A percentile compares a stretch with the other conserved stretches of the same genome.
Evolutionary conservation across 2,888 invertebrate species (phyloP).

Genomic region (Clistopyga incitator): DNA sequence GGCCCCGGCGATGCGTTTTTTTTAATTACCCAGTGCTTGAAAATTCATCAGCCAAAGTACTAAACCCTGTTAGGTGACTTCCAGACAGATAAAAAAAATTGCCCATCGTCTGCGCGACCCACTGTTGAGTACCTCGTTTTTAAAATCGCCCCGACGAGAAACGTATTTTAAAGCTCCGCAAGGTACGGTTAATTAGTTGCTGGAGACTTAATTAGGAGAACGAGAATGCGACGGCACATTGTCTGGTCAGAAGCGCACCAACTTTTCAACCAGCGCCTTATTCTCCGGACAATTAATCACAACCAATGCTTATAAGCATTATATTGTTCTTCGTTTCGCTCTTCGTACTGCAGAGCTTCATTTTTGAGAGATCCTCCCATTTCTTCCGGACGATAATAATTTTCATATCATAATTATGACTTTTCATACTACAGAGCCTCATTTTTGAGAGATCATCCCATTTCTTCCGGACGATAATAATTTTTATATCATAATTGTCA

Average conservation of each 20-base stretch:
- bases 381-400: not conserved
- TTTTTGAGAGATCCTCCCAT: not conserved
- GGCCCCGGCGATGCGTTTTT: not conserved
- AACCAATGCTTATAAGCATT: not conserved
- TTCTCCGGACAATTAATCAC: constrained; percentile 17
- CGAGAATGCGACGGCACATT: constrained; percentile 19
- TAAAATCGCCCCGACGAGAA: not conserved
- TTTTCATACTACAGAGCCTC: not conserved
- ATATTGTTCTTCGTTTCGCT: not conserved
- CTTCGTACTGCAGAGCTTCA: not conserved
- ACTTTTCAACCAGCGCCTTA: not conserved
- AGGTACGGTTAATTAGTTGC: constrained; percentile 16
- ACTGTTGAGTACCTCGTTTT: no score
- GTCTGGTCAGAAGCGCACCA: constrained; percentile 7
- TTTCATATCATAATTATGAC: no score
- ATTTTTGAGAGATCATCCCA: not conserved
- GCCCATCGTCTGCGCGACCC: not conserved
- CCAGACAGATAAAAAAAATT: constrained; percentile 1
- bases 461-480: not conserved
- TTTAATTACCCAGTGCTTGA: not conserved
- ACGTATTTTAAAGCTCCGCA: constrained; percentile 5
- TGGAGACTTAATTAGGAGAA: constrained; percentile 21
- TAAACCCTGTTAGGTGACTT: not conserved
- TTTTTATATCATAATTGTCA: no score
- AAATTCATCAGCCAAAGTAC: constrained; percentile 14